Evolutionary conservation across 2,797 vertebrate genomes (phyloP), one percentile per base, ranked within the genome.

Genomic region (Chaenodraco wilsoni): DNA sequence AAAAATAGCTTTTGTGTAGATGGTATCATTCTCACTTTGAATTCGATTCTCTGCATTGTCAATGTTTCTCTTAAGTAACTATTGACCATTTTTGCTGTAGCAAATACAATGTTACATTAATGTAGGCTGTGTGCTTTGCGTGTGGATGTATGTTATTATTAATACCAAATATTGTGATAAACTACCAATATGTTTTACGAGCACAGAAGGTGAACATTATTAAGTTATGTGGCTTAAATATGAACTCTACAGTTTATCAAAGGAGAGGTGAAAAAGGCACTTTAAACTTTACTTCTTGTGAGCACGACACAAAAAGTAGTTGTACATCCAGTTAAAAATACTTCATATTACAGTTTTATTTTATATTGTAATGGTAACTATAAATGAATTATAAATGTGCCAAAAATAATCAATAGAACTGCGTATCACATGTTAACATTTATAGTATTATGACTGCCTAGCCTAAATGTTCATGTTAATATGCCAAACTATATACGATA

Each of bases 91-190:
- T 50, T 51, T 4, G 5, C 40, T 19, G 17, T 31, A 49, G 13
- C 9, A 64, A 43, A 66, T 73, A 13, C 66, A 48, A 59, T 51
- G 44, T 71, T 45, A 33, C 3, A 21, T 56, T n/a, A 37, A 72
- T 41, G 65, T 14, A 46, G n/a, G 74, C 3, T 43, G 27, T 16
- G 6, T 40, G 12, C 5, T 72, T 62, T 52, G 14, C 48, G 33
- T 70, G 54, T 69, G 46, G 56, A 43, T 69, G 19, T 48, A 23
- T 63, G 37, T 37, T 37, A 37, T 37, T 37, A 37, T 37, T 37
- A 9, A 56, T 31, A 15, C 37, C 46, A 19, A 63, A 60, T 70
- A 70, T 65, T 72, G 51, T 64, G 44, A 74, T 55, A 41, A 14
- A 45, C 48, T 49, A 16, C 3, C 3, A 52, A 59, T 41, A 52